Percentiles rank a stretch among this genome's conserved stretches.
Evolutionary conservation across 2,888 invertebrate species (phyloP).

Genomic region (Esperia sulphurella): DNA sequence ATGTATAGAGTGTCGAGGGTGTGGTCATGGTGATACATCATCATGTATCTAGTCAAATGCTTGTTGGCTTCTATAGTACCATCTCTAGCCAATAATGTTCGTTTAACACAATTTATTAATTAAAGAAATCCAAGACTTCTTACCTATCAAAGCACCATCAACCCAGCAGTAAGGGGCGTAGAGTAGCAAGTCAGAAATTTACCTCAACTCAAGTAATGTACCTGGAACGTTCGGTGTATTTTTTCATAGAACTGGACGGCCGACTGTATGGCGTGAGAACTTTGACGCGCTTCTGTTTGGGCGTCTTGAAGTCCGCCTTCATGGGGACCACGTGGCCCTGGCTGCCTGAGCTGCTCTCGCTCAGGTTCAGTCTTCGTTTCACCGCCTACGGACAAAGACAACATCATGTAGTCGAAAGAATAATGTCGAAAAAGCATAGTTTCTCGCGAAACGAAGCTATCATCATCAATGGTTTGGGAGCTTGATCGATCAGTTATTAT

Average conservation of each 20-base stretch:
- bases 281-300: conserved; percentile 78
- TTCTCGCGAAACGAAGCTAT: too few relatives aligned
- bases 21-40: too few relatives aligned
- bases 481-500: too few relatives aligned
- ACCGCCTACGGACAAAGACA: conserved; percentile 78
- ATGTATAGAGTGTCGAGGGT: too few relatives aligned
- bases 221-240: conserved; percentile 77
- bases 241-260: conserved; percentile 78
- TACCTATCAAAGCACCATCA: background rate
- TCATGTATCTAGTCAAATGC: too few relatives aligned
- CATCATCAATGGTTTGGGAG: too few relatives aligned
- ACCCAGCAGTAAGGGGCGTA: background rate
- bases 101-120: too few relatives aligned
- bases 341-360: conserved; percentile 80
- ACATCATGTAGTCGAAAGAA: too few relatives aligned
- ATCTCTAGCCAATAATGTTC: too few relatives aligned
- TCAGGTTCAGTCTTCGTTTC: conserved; percentile 90
- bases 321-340: conserved; percentile 80
- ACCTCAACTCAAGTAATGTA: conserved; percentile 46
- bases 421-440: too few relatives aligned
- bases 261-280: conserved; percentile 71
- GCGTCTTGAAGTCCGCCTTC: conserved; percentile 83
- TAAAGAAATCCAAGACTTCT: too few relatives aligned
- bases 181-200: conserved; percentile 25
- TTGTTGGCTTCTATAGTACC: too few relatives aligned